Evolutionary conservation across 2,113 vertebrate genomes (phyloP), one percentile per base, ranked within the genome.

Genomic region (Ophthalmolycus amberensis): DNA sequence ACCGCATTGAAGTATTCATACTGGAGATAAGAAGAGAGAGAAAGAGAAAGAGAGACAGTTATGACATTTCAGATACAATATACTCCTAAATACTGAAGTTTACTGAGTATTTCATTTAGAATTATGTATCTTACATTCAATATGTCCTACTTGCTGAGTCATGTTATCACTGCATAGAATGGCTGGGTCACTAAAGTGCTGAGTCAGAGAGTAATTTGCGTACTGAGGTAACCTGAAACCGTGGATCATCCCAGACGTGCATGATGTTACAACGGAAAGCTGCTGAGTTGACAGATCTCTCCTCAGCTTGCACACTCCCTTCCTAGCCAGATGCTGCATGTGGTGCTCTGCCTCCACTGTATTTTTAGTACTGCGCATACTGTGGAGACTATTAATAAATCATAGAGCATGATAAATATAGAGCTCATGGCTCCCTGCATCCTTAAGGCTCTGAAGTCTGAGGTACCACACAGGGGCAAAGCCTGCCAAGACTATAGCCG

Each of bases 1-100:
- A 99, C 98, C 0, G 98, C 98, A 77, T 99, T 99, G 95, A 99
- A 99, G 93, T 99, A 99, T 93, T 99, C 97, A 66, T 99, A 99
- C 98, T 99, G 94, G 80, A 95, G 93, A 72, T 86, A 58, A 58
- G 65, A 29, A 69, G 12, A 37, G 32, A 81, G 25, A 80, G 5
- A 29, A 29, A 71, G 12, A 37, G 37, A 80, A n/a, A 80, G 7
- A 29, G 1, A 83, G 50, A 22, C 12, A 40, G 25, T 52, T 40
- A 48, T 48, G 48, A 80, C 44, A 71, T 54, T 65, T 38, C 60
- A 80, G 18, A 42, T 6, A 14, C 6, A 76, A 54, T 25, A 8
- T 14, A 67, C 34, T 50, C 1, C 7, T 44, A 7, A 38, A 71
- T 56, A 5, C 6, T 29, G 65, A 18, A 34, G 9, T 50, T 50